Conservation (phyloP, 92 coral and sea anemone species). For the Meandrina meandrites region DNA sequence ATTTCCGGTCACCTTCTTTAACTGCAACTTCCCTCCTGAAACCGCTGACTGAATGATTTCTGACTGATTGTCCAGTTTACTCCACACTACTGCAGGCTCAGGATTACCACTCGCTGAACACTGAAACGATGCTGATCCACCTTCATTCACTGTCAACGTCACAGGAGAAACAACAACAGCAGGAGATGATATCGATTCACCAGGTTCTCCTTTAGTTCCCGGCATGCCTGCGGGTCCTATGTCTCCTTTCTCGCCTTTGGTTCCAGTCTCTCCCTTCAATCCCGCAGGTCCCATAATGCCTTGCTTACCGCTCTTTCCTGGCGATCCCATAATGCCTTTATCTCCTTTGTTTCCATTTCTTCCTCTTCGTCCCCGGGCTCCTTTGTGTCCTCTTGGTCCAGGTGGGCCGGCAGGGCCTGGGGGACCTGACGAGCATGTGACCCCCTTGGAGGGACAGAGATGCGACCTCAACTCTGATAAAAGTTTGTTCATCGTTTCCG, state of each 20-base stretch:
- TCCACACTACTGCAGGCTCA: slow-evolving; percentile 19
- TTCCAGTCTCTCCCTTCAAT: slow-evolving; percentile 6
- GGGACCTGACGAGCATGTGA: slow-evolving; percentile 21
- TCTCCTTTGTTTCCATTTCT: slow-evolving; percentile 28
- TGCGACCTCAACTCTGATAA: neutral
- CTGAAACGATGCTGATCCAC: slow-evolving; percentile 43
- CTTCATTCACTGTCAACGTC: slow-evolving; percentile 46
- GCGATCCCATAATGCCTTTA: slow-evolving; percentile 29
- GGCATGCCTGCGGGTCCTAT: slow-evolving; percentile 41
- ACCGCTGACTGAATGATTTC: neutral
- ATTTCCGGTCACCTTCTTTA: neutral
- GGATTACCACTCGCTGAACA: slow-evolving; percentile 54
- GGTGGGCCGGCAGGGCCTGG: slow-evolving; percentile 50
- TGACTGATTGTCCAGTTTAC: neutral
- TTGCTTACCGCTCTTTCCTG: slow-evolving; percentile 32
- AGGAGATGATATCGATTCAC: slow-evolving; percentile 56
- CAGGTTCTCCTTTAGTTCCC: slow-evolving; percentile 59
- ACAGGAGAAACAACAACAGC: slow-evolving; percentile 47
- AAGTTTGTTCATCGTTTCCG: neutral
- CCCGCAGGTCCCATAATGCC: slow-evolving; percentile 40
- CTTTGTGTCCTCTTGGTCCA: slow-evolving; percentile 33
- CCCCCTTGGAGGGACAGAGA: neutral
- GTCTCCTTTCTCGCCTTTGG: slow-evolving; percentile 35
- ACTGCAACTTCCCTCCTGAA: neutral
- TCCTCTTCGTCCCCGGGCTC: slow-evolving; percentile 46